A percentile compares a stretch with the other conserved stretches of the same genome.
These are phyloP conservation scores for Mesorhabditis belari DNA, from an alignment of 2,888 invertebrate species.

Conservation along the genomic window DNA sequence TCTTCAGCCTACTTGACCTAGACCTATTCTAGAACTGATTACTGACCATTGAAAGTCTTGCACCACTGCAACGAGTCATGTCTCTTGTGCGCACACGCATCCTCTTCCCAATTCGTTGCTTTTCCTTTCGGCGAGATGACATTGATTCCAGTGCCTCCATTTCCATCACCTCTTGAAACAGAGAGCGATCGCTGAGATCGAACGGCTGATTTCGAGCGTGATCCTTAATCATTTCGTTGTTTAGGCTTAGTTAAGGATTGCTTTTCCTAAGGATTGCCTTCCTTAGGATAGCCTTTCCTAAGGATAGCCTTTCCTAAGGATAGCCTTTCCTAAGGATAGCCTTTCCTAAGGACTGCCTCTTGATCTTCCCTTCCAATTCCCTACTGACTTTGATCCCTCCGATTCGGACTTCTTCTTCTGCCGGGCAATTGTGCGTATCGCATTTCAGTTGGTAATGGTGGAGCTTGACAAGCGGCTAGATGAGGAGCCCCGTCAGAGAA, in stretches of 20 bases:
- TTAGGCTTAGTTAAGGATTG: too few species aligned
- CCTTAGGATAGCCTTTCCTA: too few species aligned
- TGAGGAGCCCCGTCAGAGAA: neutral
- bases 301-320: too few species aligned
- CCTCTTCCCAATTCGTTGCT: conserved; percentile 7
- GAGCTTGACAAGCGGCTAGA: neutral
- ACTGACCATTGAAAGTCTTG: conserved; percentile 66
- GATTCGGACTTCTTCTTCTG: conserved; percentile 1
- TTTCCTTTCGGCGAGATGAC: conserved; percentile 12
- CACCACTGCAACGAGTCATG: conserved; percentile 76
- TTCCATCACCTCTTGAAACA: conserved; percentile 26
- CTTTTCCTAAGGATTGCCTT: too few species aligned
- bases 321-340: too few species aligned
- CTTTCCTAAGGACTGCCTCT: too few species aligned
- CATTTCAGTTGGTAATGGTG: neutral
- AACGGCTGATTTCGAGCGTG: conserved; percentile 50
- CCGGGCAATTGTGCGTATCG: neutral
- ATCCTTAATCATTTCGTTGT: too few species aligned
- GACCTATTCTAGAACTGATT: too few species aligned
- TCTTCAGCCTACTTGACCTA: too few species aligned
- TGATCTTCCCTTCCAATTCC: conserved; percentile 6
- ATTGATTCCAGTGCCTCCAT: conserved; percentile 4
- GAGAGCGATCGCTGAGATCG: conserved; percentile 48
- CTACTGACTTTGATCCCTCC: neutral
- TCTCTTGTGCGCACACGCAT: conserved; percentile 52